Evolutionary conservation across 2,113 vertebrate species (phyloP).

Genomic region (Cacatua alba): DNA sequence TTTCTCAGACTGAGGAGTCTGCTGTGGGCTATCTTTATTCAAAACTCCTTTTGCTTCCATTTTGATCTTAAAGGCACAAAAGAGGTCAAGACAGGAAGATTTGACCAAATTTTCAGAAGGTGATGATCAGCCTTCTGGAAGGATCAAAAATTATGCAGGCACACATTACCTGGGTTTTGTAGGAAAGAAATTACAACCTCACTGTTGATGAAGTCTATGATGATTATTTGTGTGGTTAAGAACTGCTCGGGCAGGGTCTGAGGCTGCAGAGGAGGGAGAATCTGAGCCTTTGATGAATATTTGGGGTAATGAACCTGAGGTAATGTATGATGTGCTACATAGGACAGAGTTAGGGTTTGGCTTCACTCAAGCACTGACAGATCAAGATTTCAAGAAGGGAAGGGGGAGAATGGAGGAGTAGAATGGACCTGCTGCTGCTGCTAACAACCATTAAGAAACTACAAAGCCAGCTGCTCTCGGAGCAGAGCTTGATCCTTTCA

Average conservation of each 20-base stretch:
- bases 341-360: slow-evolving; percentile 33
- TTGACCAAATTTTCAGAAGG: not conserved
- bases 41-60: not conserved
- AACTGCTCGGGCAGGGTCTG: not conserved
- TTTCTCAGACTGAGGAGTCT: not conserved
- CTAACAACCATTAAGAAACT: slow-evolving; percentile 69
- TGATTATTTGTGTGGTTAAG: not conserved
- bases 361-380: slow-evolving; percentile 31
- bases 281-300: not conserved
- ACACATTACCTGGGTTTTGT: not conserved
- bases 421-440: slow-evolving; percentile 69
- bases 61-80: not conserved
- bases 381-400: slow-evolving; percentile 61
- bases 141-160: not conserved
- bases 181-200: not conserved
- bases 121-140: not conserved
- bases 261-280: not conserved
- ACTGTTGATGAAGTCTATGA: not conserved
- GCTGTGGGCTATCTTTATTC: not conserved
- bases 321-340: slow-evolving; percentile 12
- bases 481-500: slow-evolving; percentile 71
- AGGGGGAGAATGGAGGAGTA: slow-evolving; percentile 10
- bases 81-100: not conserved
- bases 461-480: slow-evolving; percentile 71
- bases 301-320: not conserved